Evolutionary conservation across 2,113 vertebrate genomes (phyloP).

Genomic region (Machaerirhynchus nigripectus): DNA sequence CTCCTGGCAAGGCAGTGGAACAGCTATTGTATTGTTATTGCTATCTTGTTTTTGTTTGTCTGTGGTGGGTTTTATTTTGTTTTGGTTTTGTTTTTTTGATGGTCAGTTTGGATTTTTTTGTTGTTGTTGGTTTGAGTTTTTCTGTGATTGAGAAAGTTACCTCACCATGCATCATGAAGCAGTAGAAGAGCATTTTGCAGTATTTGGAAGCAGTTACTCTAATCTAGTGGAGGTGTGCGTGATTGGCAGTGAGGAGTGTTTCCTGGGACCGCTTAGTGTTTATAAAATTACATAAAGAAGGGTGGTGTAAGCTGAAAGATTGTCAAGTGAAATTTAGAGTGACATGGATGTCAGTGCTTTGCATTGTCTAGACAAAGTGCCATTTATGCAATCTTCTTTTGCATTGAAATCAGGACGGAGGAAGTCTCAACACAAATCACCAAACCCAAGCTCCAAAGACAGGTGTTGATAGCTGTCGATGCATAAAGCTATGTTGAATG

Average conservation of each 20-base stretch:
- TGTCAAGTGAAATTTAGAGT: neutral
- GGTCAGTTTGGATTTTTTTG: neutral
- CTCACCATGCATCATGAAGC: neutral
- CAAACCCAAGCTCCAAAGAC: slow-evolving; percentile 63
- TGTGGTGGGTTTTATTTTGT: neutral
- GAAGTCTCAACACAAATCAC: slow-evolving; percentile 72
- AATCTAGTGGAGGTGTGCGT: neutral
- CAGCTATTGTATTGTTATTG: neutral
- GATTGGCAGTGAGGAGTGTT: neutral
- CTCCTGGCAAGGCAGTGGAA: neutral
- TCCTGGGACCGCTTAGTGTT: neutral
- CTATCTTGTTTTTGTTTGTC: neutral
- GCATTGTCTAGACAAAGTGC: neutral
- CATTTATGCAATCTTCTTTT: neutral
- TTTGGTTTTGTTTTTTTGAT: neutral
- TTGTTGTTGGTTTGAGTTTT: neutral
- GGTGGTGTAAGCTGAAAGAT: neutral
- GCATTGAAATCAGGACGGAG: neutral
- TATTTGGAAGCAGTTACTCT: neutral
- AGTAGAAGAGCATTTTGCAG: neutral
- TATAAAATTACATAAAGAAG: neutral
- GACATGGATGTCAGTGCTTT: neutral
- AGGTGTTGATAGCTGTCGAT: slow-evolving; percentile 72
- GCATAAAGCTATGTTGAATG: slow-evolving; percentile 72
- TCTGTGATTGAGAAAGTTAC: neutral